phyloP scores from a whole-genome alignment of 2,797 vertebrate species.

The Taeniopygia guttata region DNA sequence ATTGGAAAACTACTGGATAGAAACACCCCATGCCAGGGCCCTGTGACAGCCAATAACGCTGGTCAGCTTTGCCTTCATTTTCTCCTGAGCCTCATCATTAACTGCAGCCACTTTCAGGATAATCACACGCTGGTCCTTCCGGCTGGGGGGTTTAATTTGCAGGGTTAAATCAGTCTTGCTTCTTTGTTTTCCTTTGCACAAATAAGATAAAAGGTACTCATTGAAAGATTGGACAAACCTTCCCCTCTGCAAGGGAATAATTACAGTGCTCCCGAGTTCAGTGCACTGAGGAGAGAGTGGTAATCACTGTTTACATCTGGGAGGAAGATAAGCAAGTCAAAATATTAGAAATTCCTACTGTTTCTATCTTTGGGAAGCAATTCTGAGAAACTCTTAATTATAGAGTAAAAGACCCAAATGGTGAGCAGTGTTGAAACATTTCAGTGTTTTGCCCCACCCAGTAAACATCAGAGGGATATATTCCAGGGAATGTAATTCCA shows the following conservation, averaged over 20 bases:
- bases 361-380: not conserved
- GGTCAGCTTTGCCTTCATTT: not conserved
- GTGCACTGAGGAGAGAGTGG: not conserved
- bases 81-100: not conserved
- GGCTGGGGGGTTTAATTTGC: not conserved
- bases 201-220: not conserved
- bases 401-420: not conserved
- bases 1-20: not conserved
- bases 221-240: not conserved
- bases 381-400: not conserved
- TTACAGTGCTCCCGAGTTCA: conserved; percentile 44
- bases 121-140: not conserved
- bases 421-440: not conserved
- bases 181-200: not conserved
- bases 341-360: conserved; percentile 31
- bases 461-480: not conserved
- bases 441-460: not conserved
- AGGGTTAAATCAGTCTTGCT: not conserved
- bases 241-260: conserved; percentile 47
- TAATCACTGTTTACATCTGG: conserved; percentile 58
- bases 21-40: not conserved
- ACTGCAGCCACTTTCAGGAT: not conserved
- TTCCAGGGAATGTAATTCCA: not conserved
- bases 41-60: not conserved
- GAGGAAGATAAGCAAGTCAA: conserved; percentile 56